Evolutionary conservation across 2,113 vertebrate species (phyloP).

Genomic region (Hypomesus transpacificus): DNA sequence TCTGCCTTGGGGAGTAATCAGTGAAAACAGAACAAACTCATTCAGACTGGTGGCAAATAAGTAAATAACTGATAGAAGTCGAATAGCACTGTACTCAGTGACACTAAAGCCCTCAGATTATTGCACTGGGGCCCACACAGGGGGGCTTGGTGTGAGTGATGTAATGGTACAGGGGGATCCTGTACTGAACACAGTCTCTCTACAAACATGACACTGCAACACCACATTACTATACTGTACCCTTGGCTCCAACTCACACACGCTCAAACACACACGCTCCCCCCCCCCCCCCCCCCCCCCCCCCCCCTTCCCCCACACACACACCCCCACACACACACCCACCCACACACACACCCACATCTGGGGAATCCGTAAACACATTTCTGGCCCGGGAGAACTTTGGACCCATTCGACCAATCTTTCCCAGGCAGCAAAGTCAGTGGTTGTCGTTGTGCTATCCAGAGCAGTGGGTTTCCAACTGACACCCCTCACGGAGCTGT

Average conservation of each 20-base stretch:
- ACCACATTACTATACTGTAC: not conserved
- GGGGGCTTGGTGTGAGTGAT: too few relatives aligned
- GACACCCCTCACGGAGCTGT: slow-evolving; percentile 11
- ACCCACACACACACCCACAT: slow-evolving; percentile 3
- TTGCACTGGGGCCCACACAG: too few relatives aligned
- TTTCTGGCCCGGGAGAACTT: slow-evolving; percentile 20
- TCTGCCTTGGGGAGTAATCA: slow-evolving; percentile 58
- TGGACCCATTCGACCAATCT: slow-evolving; percentile 18
- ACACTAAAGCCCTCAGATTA: too few relatives aligned
- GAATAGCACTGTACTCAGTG: too few relatives aligned
- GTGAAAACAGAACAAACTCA: slow-evolving; percentile 59
- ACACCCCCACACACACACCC: slow-evolving; percentile 9
- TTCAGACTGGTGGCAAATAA: slow-evolving; percentile 1
- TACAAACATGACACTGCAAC: not conserved
- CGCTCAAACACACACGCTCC: slow-evolving; percentile 3
- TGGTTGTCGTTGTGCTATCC: slow-evolving; percentile 10
- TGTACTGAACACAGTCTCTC: not conserved
- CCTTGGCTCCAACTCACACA: slow-evolving; percentile 8
- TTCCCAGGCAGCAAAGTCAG: slow-evolving; percentile 21
- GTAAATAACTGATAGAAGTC: too few relatives aligned
- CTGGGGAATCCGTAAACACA: not conserved
- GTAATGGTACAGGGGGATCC: too few relatives aligned
- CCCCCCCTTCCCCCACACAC: too few relatives aligned
- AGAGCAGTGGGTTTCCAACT: slow-evolving; percentile 2
- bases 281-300: too few relatives aligned